phyloP scores from a whole-genome alignment of 92 coral and sea anemone genomes.

The Micromussa lordhowensis region DNA sequence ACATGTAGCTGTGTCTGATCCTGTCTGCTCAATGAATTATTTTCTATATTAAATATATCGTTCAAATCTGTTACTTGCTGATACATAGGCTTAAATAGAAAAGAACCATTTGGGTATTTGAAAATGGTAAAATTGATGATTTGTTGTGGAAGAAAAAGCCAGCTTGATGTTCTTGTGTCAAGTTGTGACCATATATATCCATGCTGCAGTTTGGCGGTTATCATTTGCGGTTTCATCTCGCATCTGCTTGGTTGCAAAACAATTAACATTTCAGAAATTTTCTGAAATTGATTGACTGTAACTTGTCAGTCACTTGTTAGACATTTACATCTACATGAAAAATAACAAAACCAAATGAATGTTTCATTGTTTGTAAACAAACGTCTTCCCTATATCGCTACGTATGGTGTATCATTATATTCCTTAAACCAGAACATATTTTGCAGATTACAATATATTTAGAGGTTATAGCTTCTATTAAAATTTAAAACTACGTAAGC shows the following conservation, averaged over 20 bases:
- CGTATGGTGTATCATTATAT: neutral
- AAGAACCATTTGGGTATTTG: neutral
- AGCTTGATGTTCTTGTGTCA: neutral
- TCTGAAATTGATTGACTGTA: too few relatives aligned
- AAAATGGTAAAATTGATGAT: slow-evolving; percentile 4
- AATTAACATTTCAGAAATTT: too few relatives aligned
- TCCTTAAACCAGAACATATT: neutral
- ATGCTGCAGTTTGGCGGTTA: too few relatives aligned
- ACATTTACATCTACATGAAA: too few relatives aligned
- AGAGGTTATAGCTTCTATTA: neutral
- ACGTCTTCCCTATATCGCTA: neutral
- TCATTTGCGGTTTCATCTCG: too few relatives aligned
- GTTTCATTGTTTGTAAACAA: too few relatives aligned
- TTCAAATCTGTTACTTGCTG: neutral
- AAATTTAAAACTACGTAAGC: neutral
- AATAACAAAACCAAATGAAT: too few relatives aligned
- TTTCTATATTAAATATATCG: neutral
- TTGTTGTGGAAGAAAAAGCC: neutral
- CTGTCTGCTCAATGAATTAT: neutral
- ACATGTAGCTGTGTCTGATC: slow-evolving; percentile 17
- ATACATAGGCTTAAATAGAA: neutral
- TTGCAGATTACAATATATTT: neutral
- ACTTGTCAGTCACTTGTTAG: too few relatives aligned
- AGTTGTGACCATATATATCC: too few relatives aligned
- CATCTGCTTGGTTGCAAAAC: too few relatives aligned